Conservation (phyloP, 2,888 invertebrate species). For the Octodonta nipae region DNA sequence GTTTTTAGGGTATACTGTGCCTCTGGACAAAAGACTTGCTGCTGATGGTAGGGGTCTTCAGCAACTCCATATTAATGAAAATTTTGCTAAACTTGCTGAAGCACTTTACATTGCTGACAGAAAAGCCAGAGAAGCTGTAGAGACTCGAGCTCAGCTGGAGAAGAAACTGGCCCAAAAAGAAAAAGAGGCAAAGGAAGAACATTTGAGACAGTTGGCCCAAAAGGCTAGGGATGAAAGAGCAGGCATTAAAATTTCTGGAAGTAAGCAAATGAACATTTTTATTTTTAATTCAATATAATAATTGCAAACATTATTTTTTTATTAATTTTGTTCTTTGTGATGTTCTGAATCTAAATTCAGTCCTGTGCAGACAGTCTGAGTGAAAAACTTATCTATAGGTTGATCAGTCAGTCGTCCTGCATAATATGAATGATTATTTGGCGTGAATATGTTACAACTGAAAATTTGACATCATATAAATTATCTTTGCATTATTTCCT, state of each 20-base stretch:
- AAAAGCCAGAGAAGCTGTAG: conserved; percentile 94
- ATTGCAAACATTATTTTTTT: no score
- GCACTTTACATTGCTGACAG: conserved; percentile 92
- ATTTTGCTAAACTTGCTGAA: conserved; percentile 96
- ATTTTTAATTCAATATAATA: no score
- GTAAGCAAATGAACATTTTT: no score
- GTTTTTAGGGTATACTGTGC: conserved; percentile 72
- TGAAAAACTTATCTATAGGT: no score
- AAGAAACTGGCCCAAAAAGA: conserved; percentile 94
- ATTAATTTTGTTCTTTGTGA: no score
- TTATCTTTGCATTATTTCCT: no score
- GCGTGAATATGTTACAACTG: no score
- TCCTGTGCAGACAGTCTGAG: no score
- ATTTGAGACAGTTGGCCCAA: conserved; percentile 82
- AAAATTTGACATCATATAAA: no score
- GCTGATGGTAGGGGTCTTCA: conserved; percentile 96
- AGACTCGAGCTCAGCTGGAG: conserved; percentile 89
- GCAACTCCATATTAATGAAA: conserved; percentile 95
- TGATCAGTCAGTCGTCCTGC: no score
- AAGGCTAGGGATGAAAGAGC: conserved; percentile 91
- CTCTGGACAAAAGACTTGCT: conserved; percentile 91
- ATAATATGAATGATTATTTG: no score
- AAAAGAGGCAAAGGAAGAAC: conserved; percentile 95
- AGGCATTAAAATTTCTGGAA: conserved; percentile 50
- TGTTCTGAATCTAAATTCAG: no score